A percentile compares a stretch with the other conserved stretches of the same genome.
phyloP scores from a whole-genome alignment of 2,888 invertebrate species.

The Aspidiotus rigidus region DNA sequence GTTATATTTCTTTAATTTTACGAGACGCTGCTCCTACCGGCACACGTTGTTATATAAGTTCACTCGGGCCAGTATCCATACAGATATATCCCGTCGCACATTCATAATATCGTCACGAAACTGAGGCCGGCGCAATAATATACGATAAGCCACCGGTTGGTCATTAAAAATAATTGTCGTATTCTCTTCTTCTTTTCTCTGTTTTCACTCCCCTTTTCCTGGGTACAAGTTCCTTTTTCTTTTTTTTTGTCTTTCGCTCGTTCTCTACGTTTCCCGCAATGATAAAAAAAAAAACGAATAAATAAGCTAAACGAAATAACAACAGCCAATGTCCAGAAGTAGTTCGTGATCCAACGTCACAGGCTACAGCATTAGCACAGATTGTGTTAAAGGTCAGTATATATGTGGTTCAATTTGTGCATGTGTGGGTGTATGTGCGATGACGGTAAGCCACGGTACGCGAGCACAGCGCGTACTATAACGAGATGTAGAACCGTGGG shows the following conservation, averaged over 20 bases:
- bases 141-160: constrained; percentile 25
- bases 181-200: constrained; percentile 12
- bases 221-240: neutral
- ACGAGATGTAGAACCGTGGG: constrained; percentile 12
- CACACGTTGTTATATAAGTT: neutral
- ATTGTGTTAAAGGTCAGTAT: constrained; percentile 27
- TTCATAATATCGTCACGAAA: constrained; percentile 25
- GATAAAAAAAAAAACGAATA: constrained; percentile 6
- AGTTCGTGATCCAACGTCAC: constrained; percentile 28
- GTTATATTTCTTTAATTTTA: neutral
- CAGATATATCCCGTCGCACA: neutral
- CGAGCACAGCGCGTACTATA: neutral
- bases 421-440: constrained; percentile 14
- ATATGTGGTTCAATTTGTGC: constrained; percentile 25
- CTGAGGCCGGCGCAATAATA: constrained; percentile 16
- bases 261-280: constrained; percentile 15
- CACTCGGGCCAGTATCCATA: neutral
- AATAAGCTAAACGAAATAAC: neutral
- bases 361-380: constrained; percentile 15
- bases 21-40: constrained; percentile 1
- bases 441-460: neutral
- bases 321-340: constrained; percentile 28
- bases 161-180: constrained; percentile 28
- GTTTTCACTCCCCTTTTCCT: neutral
- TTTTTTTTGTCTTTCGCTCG: constrained; percentile 1